phyloP scores from a whole-genome alignment of 2,113 vertebrate species.

The Elachura formosa region DNA sequence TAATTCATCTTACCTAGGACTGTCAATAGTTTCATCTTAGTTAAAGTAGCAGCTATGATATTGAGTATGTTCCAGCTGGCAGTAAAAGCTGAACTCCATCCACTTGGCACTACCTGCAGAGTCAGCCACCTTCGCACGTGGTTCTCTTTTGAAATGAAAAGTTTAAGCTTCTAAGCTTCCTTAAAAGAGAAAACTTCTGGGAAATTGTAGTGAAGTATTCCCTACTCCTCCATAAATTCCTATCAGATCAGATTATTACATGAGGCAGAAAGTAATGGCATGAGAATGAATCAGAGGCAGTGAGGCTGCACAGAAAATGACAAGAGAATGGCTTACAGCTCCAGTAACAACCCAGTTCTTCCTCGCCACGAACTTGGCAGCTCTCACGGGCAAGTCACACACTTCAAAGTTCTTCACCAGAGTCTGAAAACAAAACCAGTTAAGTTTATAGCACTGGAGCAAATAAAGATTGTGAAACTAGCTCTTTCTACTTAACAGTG shows the following conservation, averaged over 20 bases:
- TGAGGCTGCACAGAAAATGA: background rate
- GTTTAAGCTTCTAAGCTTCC: background rate
- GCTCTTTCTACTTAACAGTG: background rate
- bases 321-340: conserved; percentile 80
- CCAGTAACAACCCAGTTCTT: conserved; percentile 99
- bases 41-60: background rate
- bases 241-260: background rate
- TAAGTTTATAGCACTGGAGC: background rate
- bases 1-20: background rate
- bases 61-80: background rate
- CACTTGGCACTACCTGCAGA: background rate
- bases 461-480: background rate
- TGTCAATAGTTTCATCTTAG: background rate
- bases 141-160: background rate
- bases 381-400: conserved; percentile 95
- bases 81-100: background rate
- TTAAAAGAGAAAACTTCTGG: background rate
- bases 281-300: background rate
- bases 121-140: background rate
- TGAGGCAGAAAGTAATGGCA: background rate
- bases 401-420: conserved; percentile 99
- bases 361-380: conserved; percentile 96
- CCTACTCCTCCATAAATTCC: background rate
- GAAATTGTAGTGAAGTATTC: background rate
- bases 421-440: conserved; percentile 74